Base-by-base conservation (phyloP, 1,140 invertebrate genomes). In the Choristoneura fumiferana region DNA sequence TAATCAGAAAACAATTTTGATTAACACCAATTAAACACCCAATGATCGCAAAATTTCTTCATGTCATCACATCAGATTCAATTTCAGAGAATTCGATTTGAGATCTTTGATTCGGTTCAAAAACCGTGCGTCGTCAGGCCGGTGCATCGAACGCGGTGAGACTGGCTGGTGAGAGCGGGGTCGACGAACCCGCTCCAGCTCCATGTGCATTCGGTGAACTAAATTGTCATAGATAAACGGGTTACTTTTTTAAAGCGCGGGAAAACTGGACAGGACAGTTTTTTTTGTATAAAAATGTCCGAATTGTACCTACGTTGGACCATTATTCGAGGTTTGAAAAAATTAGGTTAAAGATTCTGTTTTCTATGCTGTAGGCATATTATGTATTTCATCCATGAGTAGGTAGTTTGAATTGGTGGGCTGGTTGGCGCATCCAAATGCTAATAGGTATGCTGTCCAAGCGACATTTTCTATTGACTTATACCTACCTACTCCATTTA, bases 81-180 rank as follows among this genome's bases (percentile, higher is more conserved):
- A 49, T 49, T 49, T 49, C n/a, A n/a, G 22, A 49, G 43, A 49
- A 49, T 49, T 49, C 43, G 43, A 49, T 49, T 49, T 17, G 12
- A 17, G 43, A 49, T 8, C 43, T 15, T 33, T 49, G 43, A 49
- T 49, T 54, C 34, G 54, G 35, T 69, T 69, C 67, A 63, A 73
- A 71, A 66, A 65, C 59, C 68, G n/a, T 65, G 75, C 71, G 71
- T 65, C 64, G 57, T 65, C 52, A 49, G 62, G 65, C 71, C 79
- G 76, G 82, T 87, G 84, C 85, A 85, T 83, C 82, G 83, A 86
- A 84, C 83, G 82, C 81, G 80, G 82, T 77, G 81, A 29, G 22
- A 29, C 22, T 29, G 22, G 22, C 22, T 29, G 22, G 22, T 3
- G 22, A 81, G 82, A 83, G 81, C 71, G 74, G 66, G 84, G 84